These are phyloP conservation scores for Cotesia chilonis DNA, from an alignment of 1,140 invertebrate species.

Conservation along the genomic window DNA sequence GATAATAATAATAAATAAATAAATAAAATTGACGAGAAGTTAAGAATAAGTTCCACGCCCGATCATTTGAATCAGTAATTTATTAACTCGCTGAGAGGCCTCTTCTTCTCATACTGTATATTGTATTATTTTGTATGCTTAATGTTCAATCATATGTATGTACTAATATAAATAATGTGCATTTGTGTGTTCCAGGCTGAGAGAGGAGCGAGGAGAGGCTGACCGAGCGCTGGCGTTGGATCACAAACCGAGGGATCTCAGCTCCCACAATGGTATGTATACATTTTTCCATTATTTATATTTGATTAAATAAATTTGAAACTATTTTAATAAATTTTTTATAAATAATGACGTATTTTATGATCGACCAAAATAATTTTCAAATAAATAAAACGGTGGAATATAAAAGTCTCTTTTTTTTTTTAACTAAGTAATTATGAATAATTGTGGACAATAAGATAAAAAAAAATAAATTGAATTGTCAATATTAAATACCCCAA, in stretches of 20 bases:
- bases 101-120: background rate
- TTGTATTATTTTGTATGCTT: no score
- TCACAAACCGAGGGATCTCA: conserved; percentile 81
- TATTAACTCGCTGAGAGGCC: background rate
- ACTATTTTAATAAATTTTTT: no score
- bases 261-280: conserved; percentile 83
- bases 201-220: conserved; percentile 83
- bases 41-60: conserved; percentile 14
- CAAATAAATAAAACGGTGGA: no score
- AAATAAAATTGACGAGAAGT: conserved; percentile 2
- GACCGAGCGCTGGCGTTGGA: conserved; percentile 80
- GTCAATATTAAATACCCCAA: conserved; percentile 7
- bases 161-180: conserved; percentile 18
- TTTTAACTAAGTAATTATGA: background rate
- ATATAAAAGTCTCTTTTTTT: no score
- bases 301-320: background rate
- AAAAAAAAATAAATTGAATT: background rate
- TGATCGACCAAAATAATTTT: no score
- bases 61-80: conserved; percentile 26
- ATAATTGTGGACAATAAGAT: background rate
- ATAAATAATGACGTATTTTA: no score
- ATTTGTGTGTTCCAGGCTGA: conserved; percentile 74
- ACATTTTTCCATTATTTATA: conserved; percentile 2
- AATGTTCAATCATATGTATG: background rate
- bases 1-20: conserved; percentile 20